Percentiles rank a stretch among this genome's conserved stretches.
These are phyloP conservation scores for Xiphophorus maculatus DNA, from an alignment of 2,113 vertebrate genomes.

Conservation along the genomic window DNA sequence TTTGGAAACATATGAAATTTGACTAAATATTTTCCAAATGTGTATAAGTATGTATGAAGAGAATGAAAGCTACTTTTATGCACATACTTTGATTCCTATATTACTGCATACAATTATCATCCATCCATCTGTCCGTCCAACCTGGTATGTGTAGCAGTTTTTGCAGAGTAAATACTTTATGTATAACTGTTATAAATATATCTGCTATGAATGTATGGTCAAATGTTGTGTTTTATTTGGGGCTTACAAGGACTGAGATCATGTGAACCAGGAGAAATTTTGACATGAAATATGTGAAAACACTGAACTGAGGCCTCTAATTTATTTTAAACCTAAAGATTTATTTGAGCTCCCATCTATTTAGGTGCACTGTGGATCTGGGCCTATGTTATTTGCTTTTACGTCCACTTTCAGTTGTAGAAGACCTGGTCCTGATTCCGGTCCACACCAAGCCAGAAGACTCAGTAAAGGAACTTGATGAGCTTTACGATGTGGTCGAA, in stretches of 20 bases:
- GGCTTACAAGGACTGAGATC: too few relatives aligned
- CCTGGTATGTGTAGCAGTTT: not conserved
- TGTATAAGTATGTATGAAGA: too few relatives aligned
- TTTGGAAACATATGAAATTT: too few relatives aligned
- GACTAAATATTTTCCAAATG: too few relatives aligned
- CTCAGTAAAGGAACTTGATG: constrained; percentile 75
- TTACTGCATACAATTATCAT: not conserved
- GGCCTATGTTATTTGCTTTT: not conserved
- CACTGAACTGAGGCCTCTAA: not conserved
- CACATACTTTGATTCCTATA: too few relatives aligned
- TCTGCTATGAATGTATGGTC: not conserved
- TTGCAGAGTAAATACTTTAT: not conserved
- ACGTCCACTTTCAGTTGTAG: constrained; percentile 21
- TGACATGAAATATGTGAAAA: not conserved
- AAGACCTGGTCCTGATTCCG: constrained; percentile 76
- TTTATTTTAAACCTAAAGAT: not conserved
- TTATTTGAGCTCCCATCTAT: not conserved
- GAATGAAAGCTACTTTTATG: too few relatives aligned
- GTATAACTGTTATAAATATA: not conserved
- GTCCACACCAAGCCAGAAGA: constrained; percentile 79
- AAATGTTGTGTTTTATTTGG: too few relatives aligned
- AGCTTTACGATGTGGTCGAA: constrained; percentile 74
- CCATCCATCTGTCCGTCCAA: not conserved
- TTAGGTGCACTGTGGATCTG: not conserved
- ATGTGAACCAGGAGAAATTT: not conserved